These are phyloP conservation scores for Chrysocyon brachyurus DNA, from an alignment of 2,797 vertebrate genomes.

Conservation along the genomic window DNA sequence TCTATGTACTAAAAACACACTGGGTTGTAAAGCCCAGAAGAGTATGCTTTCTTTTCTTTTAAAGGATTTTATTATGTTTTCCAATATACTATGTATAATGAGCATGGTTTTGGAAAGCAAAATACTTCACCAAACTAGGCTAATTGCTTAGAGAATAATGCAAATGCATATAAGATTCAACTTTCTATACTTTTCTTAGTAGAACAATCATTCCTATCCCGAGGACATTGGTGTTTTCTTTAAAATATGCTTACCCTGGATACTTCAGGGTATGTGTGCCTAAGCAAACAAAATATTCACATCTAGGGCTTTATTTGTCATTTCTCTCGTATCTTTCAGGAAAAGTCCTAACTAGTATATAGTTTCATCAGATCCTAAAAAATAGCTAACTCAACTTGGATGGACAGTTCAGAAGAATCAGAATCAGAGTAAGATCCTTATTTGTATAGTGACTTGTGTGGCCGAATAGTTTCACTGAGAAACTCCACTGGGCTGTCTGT, in stretches of 20 bases:
- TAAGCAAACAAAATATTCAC: conserved; percentile 56
- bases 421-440: conserved; percentile 22
- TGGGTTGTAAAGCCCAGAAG: conserved; percentile 41
- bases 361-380: conserved; percentile 46
- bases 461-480: neutral
- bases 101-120: conserved; percentile 35
- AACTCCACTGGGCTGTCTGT: neutral
- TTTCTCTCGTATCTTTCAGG: conserved; percentile 13
- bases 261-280: neutral
- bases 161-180: neutral
- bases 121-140: conserved; percentile 14
- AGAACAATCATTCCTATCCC: neutral
- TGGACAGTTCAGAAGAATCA: neutral
- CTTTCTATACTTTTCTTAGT: neutral
- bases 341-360: neutral
- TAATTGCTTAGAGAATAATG: conserved; percentile 1
- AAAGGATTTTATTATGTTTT: conserved; percentile 53
- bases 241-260: conserved; percentile 46
- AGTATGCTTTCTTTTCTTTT: conserved; percentile 47
- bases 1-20: neutral
- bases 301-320: neutral
- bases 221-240: conserved; percentile 44
- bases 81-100: neutral
- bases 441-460: neutral
- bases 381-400: neutral